Conservation (phyloP, 2,888 invertebrate genomes). For the Drosophila melanosoma region DNA sequence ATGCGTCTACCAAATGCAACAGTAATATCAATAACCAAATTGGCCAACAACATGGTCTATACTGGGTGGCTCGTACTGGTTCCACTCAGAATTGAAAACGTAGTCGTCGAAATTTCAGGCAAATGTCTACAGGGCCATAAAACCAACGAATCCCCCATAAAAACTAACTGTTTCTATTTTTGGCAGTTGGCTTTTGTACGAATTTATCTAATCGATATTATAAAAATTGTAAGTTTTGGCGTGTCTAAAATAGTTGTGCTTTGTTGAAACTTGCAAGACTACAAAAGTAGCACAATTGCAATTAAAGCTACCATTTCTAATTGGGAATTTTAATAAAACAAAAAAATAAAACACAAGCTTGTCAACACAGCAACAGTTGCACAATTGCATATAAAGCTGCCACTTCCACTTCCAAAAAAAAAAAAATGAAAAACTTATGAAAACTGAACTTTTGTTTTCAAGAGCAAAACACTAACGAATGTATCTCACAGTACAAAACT, state of each 20-base stretch:
- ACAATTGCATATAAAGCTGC: not conserved
- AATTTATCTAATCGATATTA: not conserved
- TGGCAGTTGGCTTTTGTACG: constrained; percentile 42
- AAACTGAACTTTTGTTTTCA: not conserved
- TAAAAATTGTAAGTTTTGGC: not conserved
- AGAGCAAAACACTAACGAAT: not conserved
- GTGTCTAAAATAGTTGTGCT: not conserved
- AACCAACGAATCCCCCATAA: constrained; percentile 67
- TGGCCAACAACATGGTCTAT: constrained; percentile 31
- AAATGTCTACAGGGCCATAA: constrained; percentile 66
- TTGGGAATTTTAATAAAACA: not conserved
- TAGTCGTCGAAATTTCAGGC: constrained; percentile 18
- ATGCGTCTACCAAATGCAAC: constrained; percentile 62
- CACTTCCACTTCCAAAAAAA: not conserved
- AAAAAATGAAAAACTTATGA: not conserved
- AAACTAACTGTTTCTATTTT: constrained; percentile 69
- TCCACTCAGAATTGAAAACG: not conserved
- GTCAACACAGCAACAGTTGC: not conserved
- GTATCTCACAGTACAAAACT: constrained; percentile 9
- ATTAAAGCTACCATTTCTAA: not conserved
- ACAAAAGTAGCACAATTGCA: not conserved
- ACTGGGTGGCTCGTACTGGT: not conserved
- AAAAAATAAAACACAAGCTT: not conserved
- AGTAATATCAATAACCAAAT: constrained; percentile 73
- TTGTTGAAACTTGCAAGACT: not conserved